Conservation (phyloP, 2,888 invertebrate genomes). For the Bruchidius siliquastri region DNA sequence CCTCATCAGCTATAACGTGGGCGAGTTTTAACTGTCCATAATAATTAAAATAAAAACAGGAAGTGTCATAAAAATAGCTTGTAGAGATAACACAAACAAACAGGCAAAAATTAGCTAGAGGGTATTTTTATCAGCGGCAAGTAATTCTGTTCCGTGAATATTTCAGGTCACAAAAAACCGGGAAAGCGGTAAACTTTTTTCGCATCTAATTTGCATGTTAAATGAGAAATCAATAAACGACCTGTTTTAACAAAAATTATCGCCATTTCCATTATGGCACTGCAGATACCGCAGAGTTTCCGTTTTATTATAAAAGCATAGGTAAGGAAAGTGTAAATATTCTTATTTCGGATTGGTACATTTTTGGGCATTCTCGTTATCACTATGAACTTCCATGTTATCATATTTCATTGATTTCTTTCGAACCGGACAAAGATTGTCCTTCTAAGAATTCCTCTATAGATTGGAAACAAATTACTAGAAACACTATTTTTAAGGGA, state of each 20-base stretch:
- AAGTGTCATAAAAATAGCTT: neutral
- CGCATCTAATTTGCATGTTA: neutral
- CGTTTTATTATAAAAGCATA: neutral
- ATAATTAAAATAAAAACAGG: neutral
- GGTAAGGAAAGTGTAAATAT: too few species aligned
- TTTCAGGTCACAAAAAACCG: neutral
- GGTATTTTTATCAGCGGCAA: constrained; percentile 16
- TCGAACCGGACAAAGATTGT: too few species aligned
- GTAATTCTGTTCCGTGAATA: neutral
- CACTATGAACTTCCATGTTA: too few species aligned
- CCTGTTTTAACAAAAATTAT: neutral
- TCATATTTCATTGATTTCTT: too few species aligned
- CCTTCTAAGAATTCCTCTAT: too few species aligned
- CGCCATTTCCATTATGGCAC: neutral
- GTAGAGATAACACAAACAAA: neutral
- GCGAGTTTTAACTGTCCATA: neutral
- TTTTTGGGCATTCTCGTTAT: too few species aligned
- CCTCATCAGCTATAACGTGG: neutral
- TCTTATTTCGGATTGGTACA: too few species aligned
- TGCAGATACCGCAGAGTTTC: neutral
- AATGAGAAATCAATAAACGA: neutral
- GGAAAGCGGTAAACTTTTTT: neutral
- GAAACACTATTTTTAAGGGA: too few species aligned
- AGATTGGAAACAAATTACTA: too few species aligned
- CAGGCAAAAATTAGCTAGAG: constrained; percentile 15